Conservation (phyloP, 2,113 vertebrate species). For the Opisthocomus hoazin region DNA sequence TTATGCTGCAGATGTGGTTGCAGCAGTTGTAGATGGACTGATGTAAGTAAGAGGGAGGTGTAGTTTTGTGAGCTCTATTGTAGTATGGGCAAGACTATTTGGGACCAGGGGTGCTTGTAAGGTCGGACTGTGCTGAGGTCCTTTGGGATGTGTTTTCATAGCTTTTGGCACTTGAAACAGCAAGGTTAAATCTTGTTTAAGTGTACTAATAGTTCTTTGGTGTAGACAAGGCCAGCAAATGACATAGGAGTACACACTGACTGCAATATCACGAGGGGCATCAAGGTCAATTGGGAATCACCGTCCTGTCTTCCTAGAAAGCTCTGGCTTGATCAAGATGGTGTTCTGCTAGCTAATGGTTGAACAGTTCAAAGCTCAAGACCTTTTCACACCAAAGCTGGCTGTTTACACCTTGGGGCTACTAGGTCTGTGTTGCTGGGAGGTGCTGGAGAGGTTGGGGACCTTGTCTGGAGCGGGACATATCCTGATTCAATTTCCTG, state of each 20-base stretch:
- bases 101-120: neutral
- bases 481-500: conserved; percentile 21
- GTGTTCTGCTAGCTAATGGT: neutral
- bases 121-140: neutral
- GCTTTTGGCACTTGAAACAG: neutral
- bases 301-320: conserved; percentile 38
- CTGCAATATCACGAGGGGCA: neutral
- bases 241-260: neutral
- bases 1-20: neutral
- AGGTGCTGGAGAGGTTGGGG: neutral
- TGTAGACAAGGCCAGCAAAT: neutral
- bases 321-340: neutral
- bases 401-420: neutral
- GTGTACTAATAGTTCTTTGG: neutral
- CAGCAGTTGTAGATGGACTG: neutral
- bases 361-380: neutral
- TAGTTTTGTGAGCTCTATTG: neutral
- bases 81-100: neutral
- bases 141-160: neutral
- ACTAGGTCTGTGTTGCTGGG: neutral
- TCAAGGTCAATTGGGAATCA: neutral
- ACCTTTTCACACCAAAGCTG: conserved; percentile 21
- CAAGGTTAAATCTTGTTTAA: neutral
- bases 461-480: neutral
- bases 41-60: neutral